Evolutionary conservation across 2,113 vertebrate genomes (phyloP), one percentile per base, ranked within the genome.

Genomic region (Malurus alboscapulatus): DNA sequence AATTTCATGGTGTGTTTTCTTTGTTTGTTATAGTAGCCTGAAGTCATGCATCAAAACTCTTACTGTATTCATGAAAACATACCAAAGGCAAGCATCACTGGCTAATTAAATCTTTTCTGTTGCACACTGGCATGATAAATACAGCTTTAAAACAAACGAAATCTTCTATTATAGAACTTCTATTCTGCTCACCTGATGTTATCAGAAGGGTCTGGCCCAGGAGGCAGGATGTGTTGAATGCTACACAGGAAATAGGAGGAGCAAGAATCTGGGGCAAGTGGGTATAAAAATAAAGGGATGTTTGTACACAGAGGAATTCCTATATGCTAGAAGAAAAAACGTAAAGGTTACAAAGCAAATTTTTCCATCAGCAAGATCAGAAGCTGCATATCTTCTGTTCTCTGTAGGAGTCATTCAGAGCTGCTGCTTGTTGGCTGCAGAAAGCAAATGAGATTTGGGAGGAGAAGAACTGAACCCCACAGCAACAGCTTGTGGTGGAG

Each of bases 401-500:
- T 83, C 38, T 93, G 94, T 61, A 73, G 80, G 90, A 94, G 82
- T 86, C 48, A 88, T 95, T 92, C 67, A 86, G 87, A 91, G 63
- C 75, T 90, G 59, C 68, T 88, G 85, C 85, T 86, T 91, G 59
- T 81, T 93, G 84, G 65, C 83, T 95, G 85, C 93, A 87, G 92
- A 84, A 95, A 93, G 76, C 72, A 93, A 95, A 83, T 85, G 87
- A 91, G 78, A 85, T 91, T 92, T 90, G 93, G 82, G 82, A 95
- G 89, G 75, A 86, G 87, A 55, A 95, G 87, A 92, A 85, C 83
- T n/a, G 85, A 97, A 95, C 88, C 87, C 79, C 91, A 76, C 65
- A 89, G 92, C 88, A 96, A 95, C 95, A 96, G 94, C 92, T 97
- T 96, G 96, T 94, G 78, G 84, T 95, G 72, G 76, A 95, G 90